Percentiles rank a stretch among this genome's conserved stretches.
Conservation (phyloP, 2,113 vertebrate genomes). For the Arizona elegans region DNA sequence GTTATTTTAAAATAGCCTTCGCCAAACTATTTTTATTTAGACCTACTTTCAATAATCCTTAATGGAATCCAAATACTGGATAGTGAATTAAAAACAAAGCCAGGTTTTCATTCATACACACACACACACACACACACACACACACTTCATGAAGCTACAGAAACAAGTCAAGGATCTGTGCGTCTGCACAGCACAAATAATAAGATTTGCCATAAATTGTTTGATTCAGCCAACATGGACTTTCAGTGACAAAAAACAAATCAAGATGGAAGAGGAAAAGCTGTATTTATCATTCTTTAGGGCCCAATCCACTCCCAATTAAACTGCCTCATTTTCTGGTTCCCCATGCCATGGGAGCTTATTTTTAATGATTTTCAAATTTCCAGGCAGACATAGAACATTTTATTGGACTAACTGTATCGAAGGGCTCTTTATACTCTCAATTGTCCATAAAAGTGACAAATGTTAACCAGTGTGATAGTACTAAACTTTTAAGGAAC, state of each 20-base stretch:
- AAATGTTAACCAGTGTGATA: conserved; percentile 23
- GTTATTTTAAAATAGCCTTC: background rate
- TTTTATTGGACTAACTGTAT: conserved; percentile 61
- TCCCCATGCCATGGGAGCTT: conserved; percentile 29
- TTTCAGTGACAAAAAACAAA: conserved; percentile 46
- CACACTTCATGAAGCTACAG: conserved; percentile 30
- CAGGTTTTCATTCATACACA: background rate
- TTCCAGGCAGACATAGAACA: conserved; percentile 39
- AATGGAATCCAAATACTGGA: background rate
- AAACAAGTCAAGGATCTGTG: conserved; percentile 56
- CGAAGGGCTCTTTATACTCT: conserved; percentile 48
- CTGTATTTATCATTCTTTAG: conserved; percentile 70
- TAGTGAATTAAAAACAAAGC: background rate
- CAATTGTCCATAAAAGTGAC: conserved; percentile 27
- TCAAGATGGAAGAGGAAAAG: conserved; percentile 23
- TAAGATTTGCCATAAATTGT: conserved; percentile 59
- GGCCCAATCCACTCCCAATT: conserved; percentile 59
- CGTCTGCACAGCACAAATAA: conserved; percentile 54
- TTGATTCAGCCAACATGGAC: conserved; percentile 45
- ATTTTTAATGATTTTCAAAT: conserved; percentile 48
- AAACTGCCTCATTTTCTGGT: conserved; percentile 39
- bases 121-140: no score
- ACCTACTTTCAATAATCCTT: background rate
- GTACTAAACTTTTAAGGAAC: conserved; percentile 58
- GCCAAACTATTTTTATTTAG: background rate